Conservation (phyloP, 2,113 vertebrate genomes). For the Salvelinus namaycush region DNA sequence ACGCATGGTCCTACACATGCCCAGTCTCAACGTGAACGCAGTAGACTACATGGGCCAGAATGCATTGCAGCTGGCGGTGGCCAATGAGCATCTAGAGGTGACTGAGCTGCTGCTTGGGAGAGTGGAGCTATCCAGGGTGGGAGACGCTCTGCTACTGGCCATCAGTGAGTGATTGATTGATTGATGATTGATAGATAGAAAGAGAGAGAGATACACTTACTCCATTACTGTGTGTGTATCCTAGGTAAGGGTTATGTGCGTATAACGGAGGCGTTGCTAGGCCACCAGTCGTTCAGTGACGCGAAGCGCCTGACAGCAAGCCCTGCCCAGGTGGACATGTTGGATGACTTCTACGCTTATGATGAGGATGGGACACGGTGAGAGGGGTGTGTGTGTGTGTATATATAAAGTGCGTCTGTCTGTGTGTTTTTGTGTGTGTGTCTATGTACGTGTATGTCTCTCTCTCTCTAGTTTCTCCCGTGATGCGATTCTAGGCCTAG, state of each 20-base stretch:
- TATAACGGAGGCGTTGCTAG: constrained; percentile 92
- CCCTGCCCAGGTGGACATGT: constrained; percentile 87
- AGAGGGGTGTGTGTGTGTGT: background rate
- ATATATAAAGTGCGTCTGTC: background rate
- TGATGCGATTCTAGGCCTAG: no score
- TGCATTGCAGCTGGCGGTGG: constrained; percentile 89
- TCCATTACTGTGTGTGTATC: background rate
- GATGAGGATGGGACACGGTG: constrained; percentile 93
- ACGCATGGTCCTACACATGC: constrained; percentile 92
- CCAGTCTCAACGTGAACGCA: constrained; percentile 89
- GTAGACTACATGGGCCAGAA: constrained; percentile 99
- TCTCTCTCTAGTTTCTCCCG: no score
- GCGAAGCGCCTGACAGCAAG: constrained; percentile 85
- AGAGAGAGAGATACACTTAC: background rate
- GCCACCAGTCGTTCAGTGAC: constrained; percentile 86
- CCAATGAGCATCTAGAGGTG: constrained; percentile 94
- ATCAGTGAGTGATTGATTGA: constrained; percentile 75
- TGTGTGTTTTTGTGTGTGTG: background rate
- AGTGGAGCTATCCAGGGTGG: constrained; percentile 88
- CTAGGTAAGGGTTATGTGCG: constrained; percentile 90
- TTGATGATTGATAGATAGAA: no score
- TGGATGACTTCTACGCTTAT: constrained; percentile 98
- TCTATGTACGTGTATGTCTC: background rate
- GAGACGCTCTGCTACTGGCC: constrained; percentile 91
- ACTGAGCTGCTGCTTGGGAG: constrained; percentile 92